Conservation (phyloP, 2,797 vertebrate genomes). For the Crocodylus rhombifer region DNA sequence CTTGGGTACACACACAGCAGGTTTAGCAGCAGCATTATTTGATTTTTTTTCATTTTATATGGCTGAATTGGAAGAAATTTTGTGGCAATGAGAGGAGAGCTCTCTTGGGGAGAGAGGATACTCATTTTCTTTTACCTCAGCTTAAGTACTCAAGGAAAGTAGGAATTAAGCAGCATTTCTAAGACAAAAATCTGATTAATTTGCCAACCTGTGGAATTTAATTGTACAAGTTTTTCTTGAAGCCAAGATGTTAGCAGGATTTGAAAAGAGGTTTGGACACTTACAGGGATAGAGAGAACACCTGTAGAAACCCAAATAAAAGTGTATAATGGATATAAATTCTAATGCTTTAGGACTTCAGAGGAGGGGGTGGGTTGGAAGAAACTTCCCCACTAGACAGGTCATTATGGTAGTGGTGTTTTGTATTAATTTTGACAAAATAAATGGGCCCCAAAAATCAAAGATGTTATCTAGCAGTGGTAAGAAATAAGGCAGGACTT, state of each 20-base stretch:
- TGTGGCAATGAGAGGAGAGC: background rate
- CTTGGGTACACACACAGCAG: background rate
- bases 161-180: background rate
- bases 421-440: too few relatives aligned
- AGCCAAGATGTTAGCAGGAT: background rate
- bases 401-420: too few relatives aligned
- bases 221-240: background rate
- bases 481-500: too few relatives aligned
- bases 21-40: background rate
- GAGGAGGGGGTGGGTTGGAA: too few relatives aligned
- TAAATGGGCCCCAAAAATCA: too few relatives aligned
- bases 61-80: background rate
- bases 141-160: background rate
- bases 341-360: background rate
- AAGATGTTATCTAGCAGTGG: too few relatives aligned
- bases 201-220: background rate
- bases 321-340: background rate
- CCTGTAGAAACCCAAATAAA: background rate
- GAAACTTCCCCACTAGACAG: too few relatives aligned
- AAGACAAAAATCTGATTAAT: background rate
- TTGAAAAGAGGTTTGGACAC: background rate
- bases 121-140: background rate
- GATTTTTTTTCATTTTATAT: background rate
- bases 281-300: background rate
- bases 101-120: background rate